Percentiles rank a stretch among this genome's conserved stretches.
These are phyloP conservation scores for Plagodis dolabraria DNA, from an alignment of 2,888 invertebrate species.

Conservation along the genomic window DNA sequence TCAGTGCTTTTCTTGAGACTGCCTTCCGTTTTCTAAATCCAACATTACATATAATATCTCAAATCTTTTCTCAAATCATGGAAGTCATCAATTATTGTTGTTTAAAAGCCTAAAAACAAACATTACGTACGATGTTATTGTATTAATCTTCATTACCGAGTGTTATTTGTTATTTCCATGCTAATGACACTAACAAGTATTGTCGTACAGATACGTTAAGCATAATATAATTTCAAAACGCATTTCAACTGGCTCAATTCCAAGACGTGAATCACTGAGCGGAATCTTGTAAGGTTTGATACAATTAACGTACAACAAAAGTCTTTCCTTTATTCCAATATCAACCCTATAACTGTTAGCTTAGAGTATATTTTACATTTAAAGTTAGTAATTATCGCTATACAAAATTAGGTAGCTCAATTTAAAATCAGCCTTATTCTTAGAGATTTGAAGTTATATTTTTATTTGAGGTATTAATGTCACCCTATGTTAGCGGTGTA, in stretches of 20 bases:
- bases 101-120: no score
- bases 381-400: conserved; percentile 34
- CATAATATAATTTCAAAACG: conserved; percentile 53
- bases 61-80: no score
- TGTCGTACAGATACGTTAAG: conserved; percentile 43
- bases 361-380: conserved; percentile 3
- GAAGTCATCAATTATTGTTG: no score
- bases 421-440: conserved; percentile 3
- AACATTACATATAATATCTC: no score
- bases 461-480: not conserved
- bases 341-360: not conserved
- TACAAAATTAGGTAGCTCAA: conserved; percentile 8
- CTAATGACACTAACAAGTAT: conserved; percentile 26
- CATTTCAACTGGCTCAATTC: conserved; percentile 59
- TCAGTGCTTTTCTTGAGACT: no score
- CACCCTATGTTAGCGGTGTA: conserved; percentile 19
- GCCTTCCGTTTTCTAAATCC: no score
- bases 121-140: no score
- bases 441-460: not conserved
- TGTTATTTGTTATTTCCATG: conserved; percentile 5
- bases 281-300: conserved; percentile 56
- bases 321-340: conserved; percentile 1
- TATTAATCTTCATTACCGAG: no score
- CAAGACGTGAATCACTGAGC: conserved; percentile 62
- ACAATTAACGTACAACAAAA: conserved; percentile 54